Percentiles rank a stretch among this genome's conserved stretches.
These are phyloP conservation scores for Nymphalis urticae DNA, from an alignment of 2,888 invertebrate species.

Conservation along the genomic window DNA sequence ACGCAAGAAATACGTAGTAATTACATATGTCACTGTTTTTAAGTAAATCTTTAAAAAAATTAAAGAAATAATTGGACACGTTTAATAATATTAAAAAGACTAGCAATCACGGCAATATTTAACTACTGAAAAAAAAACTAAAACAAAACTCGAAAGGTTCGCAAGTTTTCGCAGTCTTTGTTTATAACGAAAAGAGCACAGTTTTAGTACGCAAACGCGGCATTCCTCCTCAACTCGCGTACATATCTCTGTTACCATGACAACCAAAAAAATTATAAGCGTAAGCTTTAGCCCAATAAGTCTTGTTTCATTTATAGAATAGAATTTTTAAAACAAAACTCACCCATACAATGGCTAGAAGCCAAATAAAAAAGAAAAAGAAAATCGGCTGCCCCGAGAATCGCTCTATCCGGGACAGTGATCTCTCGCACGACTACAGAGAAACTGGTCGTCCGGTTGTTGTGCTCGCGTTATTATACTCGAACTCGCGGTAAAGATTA, in stretches of 20 bases:
- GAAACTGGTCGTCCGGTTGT: conserved; percentile 71
- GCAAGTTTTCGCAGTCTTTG: conserved; percentile 15
- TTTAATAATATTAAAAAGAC: neutral
- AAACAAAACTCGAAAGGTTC: neutral
- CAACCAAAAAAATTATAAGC: conserved; percentile 13
- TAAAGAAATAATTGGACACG: too few relatives aligned
- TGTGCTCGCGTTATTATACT: conserved; percentile 63
- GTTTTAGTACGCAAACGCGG: conserved; percentile 24
- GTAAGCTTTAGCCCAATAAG: neutral
- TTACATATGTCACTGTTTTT: too few relatives aligned
- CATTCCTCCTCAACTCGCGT: conserved; percentile 25
- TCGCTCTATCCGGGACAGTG: conserved; percentile 67
- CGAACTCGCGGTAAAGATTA: conserved; percentile 29
- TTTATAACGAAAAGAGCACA: conserved; percentile 29
- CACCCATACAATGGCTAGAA: conserved; percentile 83
- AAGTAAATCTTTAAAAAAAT: too few relatives aligned
- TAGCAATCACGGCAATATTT: neutral
- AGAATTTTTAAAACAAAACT: conserved; percentile 52
- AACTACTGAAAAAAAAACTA: neutral
- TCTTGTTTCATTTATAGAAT: conserved; percentile 12
- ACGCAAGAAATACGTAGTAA: too few relatives aligned
- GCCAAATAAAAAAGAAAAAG: conserved; percentile 82
- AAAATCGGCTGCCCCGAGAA: conserved; percentile 61
- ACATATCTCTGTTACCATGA: conserved; percentile 36
- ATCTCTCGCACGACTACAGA: conserved; percentile 60